Conservation (phyloP, 1,140 invertebrate species). For the Drosophila sturtevanti region DNA sequence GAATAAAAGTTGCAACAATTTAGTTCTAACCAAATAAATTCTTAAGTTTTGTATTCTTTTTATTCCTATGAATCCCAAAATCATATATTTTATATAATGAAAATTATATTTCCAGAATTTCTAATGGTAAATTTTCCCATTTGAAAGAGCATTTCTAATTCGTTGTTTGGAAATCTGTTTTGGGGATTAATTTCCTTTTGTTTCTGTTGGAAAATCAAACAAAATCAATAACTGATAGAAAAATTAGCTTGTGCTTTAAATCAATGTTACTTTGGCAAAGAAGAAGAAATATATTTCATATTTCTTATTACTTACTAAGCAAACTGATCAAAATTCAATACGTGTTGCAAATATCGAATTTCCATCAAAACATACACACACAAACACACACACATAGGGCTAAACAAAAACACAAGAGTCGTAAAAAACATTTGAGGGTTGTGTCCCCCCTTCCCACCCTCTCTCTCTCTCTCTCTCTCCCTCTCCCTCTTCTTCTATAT, state of each 20-base stretch:
- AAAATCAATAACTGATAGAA: slow-evolving; percentile 54
- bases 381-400: slow-evolving; percentile 38
- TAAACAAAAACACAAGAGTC: slow-evolving; percentile 60
- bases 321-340: slow-evolving; percentile 78
- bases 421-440: slow-evolving; percentile 74
- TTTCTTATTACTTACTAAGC: slow-evolving; percentile 53
- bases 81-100: no score
- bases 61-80: no score
- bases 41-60: no score
- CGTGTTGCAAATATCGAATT: slow-evolving; percentile 80
- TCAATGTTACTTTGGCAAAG: slow-evolving; percentile 39
- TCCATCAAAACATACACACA: slow-evolving; percentile 72
- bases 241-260: slow-evolving; percentile 61
- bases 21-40: no score
- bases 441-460: not conserved
- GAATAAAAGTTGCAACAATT: no score
- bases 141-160: not conserved
- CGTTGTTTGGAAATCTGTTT: not conserved
- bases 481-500: not conserved
- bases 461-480: not conserved
- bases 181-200: not conserved
- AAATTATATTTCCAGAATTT: no score
- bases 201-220: slow-evolving; percentile 20
- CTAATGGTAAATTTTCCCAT: no score
- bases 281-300: slow-evolving; percentile 53